Evolutionary conservation across 2,888 invertebrate genomes (phyloP).

Genomic region (Doris montereyensis): DNA sequence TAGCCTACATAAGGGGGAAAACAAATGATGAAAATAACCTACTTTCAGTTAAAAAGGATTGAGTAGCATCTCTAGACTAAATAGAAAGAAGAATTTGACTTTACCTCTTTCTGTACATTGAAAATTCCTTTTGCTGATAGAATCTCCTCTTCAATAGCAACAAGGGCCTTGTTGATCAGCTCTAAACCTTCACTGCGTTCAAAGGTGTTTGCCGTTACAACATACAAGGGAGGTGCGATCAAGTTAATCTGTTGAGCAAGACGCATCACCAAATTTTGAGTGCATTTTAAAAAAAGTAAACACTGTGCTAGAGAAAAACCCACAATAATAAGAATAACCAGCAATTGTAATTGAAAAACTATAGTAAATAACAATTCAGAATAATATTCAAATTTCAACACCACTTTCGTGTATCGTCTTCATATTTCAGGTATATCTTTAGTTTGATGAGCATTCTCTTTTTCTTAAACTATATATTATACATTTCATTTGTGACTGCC

Average conservation of each 20-base stretch:
- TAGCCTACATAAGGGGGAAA: no score
- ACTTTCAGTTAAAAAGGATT: no score
- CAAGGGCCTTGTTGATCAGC: conserved; percentile 90
- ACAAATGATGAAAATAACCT: no score
- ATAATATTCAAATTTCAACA: no score
- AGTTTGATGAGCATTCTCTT: no score
- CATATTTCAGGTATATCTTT: no score
- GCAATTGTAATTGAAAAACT: neutral
- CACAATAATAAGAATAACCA: neutral
- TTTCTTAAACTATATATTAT: no score
- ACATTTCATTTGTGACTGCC: no score
- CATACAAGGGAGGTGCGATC: conserved; percentile 98
- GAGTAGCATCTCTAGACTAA: no score
- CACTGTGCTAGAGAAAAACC: neutral
- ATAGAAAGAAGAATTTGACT: neutral
- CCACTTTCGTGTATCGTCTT: no score
- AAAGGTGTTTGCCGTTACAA: conserved; percentile 98
- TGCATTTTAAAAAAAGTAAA: neutral
- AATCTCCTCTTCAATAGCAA: conserved; percentile 88
- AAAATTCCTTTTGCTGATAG: conserved; percentile 89
- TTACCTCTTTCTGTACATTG: conserved; percentile 92
- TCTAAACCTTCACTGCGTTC: conserved; percentile 95
- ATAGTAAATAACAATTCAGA: neutral
- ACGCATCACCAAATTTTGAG: neutral
- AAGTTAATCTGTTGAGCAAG: conserved; percentile 84